These are phyloP conservation scores for Quadriops clusia DNA, from an alignment of 2,888 invertebrate genomes.

Conservation along the genomic window DNA sequence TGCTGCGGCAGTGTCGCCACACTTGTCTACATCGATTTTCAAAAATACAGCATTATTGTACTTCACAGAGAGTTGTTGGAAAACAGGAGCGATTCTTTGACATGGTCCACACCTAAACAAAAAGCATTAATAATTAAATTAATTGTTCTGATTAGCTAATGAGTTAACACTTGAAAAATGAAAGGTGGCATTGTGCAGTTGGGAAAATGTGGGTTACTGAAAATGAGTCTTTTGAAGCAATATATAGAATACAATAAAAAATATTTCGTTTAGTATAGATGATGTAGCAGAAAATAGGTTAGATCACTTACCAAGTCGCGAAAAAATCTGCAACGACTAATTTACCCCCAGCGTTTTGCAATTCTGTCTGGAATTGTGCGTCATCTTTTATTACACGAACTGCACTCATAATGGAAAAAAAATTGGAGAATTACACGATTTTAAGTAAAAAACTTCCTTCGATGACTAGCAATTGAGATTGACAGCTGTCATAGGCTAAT, in stretches of 20 bases:
- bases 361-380: slow-evolving; percentile 72
- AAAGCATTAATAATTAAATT: slow-evolving; percentile 6
- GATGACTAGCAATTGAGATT: too few species aligned
- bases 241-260: too few species aligned
- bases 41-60: slow-evolving; percentile 83
- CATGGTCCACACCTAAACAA: slow-evolving; percentile 89
- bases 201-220: too few species aligned
- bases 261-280: too few species aligned
- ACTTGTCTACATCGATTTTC: slow-evolving; percentile 92
- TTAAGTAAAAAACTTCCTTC: too few species aligned
- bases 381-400: slow-evolving; percentile 61
- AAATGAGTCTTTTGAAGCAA: too few species aligned
- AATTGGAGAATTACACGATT: too few species aligned
- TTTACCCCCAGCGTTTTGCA: slow-evolving; percentile 73
- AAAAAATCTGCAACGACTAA: slow-evolving; percentile 92
- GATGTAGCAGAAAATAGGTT: too few species aligned
- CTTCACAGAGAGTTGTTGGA: slow-evolving; percentile 76
- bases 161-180: too few species aligned
- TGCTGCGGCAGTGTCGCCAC: slow-evolving; percentile 73
- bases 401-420: slow-evolving; percentile 24
- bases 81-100: slow-evolving; percentile 84
- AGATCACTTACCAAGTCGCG: slow-evolving; percentile 85
- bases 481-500: too few species aligned
- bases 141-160: too few species aligned
- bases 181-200: too few species aligned